Percentiles rank a stretch among this genome's conserved stretches.
Conservation (phyloP, 2,888 invertebrate species). For the Caenorhabditis wallacei region DNA sequence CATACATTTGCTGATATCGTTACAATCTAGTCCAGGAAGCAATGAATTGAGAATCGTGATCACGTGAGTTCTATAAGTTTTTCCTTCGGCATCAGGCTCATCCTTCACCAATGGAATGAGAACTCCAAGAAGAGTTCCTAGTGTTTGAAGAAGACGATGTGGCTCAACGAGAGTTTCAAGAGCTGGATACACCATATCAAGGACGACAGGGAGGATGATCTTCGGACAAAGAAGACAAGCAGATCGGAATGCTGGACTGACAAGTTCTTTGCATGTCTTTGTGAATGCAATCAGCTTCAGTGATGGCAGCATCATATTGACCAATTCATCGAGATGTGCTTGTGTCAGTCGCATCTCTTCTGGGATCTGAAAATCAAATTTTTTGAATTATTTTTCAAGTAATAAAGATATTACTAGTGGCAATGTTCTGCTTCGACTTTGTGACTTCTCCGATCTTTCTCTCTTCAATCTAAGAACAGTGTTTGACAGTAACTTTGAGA, state of each 20-base stretch:
- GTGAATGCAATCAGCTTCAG: slow-evolving; percentile 89
- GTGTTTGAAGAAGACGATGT: slow-evolving; percentile 86
- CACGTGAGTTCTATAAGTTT: slow-evolving; percentile 62
- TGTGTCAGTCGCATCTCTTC: slow-evolving; percentile 87
- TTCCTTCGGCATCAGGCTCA: slow-evolving; percentile 66
- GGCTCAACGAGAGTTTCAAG: slow-evolving; percentile 93
- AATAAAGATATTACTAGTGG: slow-evolving; percentile 16
- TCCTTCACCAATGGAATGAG: slow-evolving; percentile 84
- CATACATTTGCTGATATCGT: slow-evolving; percentile 88
- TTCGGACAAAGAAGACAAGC: slow-evolving; percentile 88
- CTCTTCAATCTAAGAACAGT: slow-evolving; percentile 85
- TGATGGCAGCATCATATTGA: slow-evolving; percentile 86
- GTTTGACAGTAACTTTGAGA: slow-evolving; percentile 84
- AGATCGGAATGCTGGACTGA: slow-evolving; percentile 58
- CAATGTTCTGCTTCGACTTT: slow-evolving; percentile 19
- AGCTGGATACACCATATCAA: slow-evolving; percentile 90
- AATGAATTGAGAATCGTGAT: slow-evolving; percentile 90
- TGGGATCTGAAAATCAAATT: slow-evolving; percentile 86
- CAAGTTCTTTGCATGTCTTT: slow-evolving; percentile 84
- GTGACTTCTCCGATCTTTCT: slow-evolving; percentile 86
- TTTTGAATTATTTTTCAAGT: slow-evolving; percentile 85
- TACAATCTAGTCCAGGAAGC: slow-evolving; percentile 93
- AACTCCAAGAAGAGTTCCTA: slow-evolving; percentile 84
- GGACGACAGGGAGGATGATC: slow-evolving; percentile 90
- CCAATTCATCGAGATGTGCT: slow-evolving; percentile 81